Base-by-base conservation (phyloP, 2,113 vertebrate genomes). In the Aldabrachelys gigantea region DNA sequence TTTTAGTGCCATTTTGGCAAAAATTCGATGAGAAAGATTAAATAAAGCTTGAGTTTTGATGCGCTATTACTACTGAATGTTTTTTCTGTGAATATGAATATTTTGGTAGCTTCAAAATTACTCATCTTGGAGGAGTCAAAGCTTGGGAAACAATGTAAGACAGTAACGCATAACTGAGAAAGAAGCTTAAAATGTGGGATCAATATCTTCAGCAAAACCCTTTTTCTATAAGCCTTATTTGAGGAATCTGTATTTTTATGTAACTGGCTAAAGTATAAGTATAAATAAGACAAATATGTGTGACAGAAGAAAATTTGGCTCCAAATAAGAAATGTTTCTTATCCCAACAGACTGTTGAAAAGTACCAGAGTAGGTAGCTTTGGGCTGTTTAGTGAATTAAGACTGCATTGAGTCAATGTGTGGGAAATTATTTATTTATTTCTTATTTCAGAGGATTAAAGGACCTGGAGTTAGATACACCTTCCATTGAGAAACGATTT, bases 401-500 rank as follows among this genome's bases (percentile, higher is more conserved):
- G 10, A 62, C 4, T 65, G 1, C 4, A 85, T 41, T 83, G 3
- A 85, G 4, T 84, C 49, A 47, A 7, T 76, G 10, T 78, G 21
- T 90, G 41, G 80, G 80, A 93, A 80, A 54, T 56, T 50, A 31
- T 41, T 89, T 59, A 19, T 95, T 89, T 59, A 21, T 95, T 89
- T 96, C 54, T 80, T 89, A 87, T 97, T 95, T 3, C 94, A 99
- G 99, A 97, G 98, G 99, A 13, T 97, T 99, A 93, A 99, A 99
- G 96, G 99, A 99, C 29, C 98, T 99, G 95, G 99, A 99, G 83
- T 95, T 99, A 87, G 99, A 99, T 92, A 99, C 99, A 0, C 99
- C 99, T 65, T 99, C 99, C 24, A 99, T 99, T 79, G 99, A 99
- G 97, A 99, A 99, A 88, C 98, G 99, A 13, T 99, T 99, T 92